Conservation (phyloP, 2,888 invertebrate species). For the Leistus spinibarbis region DNA sequence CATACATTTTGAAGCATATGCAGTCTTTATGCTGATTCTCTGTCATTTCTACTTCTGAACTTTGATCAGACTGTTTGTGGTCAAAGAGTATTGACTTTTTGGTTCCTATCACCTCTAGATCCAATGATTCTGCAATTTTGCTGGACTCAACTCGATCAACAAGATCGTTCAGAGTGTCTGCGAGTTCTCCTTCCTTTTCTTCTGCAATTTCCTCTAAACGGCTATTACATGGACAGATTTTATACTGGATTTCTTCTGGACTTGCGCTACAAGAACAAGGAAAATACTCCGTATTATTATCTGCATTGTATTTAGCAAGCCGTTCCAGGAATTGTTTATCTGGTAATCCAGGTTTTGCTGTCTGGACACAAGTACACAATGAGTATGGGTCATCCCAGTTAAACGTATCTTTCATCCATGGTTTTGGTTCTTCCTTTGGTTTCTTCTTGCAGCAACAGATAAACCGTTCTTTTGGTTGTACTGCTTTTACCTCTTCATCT, state of each 20-base stretch:
- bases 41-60: constrained; percentile 15
- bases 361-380: neutral
- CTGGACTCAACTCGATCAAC: too few relatives aligned
- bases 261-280: neutral
- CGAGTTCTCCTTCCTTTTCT: neutral
- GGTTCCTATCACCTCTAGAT: too few relatives aligned
- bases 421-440: neutral
- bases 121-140: too few relatives aligned
- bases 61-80: too few relatives aligned
- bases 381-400: neutral
- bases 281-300: neutral
- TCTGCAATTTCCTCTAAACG: neutral
- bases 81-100: too few relatives aligned
- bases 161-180: too few relatives aligned
- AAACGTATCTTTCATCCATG: neutral
- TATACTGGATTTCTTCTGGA: neutral
- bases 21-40: constrained; percentile 45
- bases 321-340: neutral
- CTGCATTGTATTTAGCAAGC: neutral
- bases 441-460: neutral
- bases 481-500: neutral
- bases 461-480: neutral
- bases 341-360: neutral
- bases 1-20: constrained; percentile 49
- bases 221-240: neutral